Evolutionary conservation across 1,140 invertebrate genomes (phyloP).

Genomic region (Ostrea denselamellosa): DNA sequence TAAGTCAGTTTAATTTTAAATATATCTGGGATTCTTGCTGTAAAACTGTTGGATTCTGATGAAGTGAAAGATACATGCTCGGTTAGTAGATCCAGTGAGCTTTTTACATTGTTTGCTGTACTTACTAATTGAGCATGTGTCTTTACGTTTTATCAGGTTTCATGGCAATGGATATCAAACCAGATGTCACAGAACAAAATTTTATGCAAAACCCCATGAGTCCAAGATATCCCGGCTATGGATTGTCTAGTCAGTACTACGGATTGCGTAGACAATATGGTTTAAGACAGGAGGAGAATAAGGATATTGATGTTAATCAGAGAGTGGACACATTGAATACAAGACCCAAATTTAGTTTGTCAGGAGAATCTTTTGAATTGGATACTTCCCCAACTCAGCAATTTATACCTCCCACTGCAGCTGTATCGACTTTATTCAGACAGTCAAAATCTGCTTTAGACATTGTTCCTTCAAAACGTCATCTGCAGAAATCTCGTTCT

Average conservation of each 20-base stretch:
- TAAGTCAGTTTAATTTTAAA: neutral
- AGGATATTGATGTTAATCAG: too few relatives aligned
- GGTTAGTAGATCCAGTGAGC: neutral
- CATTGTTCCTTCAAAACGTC: neutral
- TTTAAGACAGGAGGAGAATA: too few relatives aligned
- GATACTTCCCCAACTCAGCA: too few relatives aligned
- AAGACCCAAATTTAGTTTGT: too few relatives aligned
- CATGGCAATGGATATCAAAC: neutral
- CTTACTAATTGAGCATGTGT: constrained; percentile 26
- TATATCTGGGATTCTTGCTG: too few relatives aligned
- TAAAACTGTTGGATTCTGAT: neutral
- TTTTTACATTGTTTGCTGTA: constrained; percentile 14
- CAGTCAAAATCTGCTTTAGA: neutral
- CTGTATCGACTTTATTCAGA: neutral
- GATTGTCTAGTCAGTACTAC: too few relatives aligned
- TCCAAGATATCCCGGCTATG: too few relatives aligned
- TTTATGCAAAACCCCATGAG: too few relatives aligned
- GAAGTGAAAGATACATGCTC: constrained; percentile 21
- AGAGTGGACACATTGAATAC: too few relatives aligned
- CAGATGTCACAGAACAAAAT: neutral
- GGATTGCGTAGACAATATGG: neutral
- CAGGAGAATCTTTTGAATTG: too few relatives aligned
- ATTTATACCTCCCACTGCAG: neutral
- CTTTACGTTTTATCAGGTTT: constrained; percentile 32
- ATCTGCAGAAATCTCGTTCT: neutral